Base-by-base conservation (phyloP, 2,888 invertebrate genomes). In the Pseudolycoriella hygida region DNA sequence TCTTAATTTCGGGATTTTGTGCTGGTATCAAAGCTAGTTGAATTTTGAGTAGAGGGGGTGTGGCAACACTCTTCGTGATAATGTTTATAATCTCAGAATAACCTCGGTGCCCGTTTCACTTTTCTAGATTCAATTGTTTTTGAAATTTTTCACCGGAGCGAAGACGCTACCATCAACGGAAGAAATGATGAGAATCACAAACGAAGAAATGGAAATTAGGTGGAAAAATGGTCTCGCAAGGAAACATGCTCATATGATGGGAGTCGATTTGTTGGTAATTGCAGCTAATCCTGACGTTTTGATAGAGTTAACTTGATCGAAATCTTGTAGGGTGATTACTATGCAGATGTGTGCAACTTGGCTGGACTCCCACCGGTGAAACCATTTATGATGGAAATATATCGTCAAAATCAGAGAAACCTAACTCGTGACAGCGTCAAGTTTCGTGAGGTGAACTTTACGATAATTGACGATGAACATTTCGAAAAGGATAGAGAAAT, bases 171-270 rank as follows among this genome's bases (percentile, higher is more conserved):
- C 86, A 0, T 58, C 67, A 1, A 66, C 66, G 43, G 70, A 70
- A 25, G 66, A 72, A 51, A 86, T 86, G 86, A 57, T 70, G 3
- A 60, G 57, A 12, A 72, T 76, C 41, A 74, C 75, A 55, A 69
- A 72, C 46, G 57, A 66, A 6, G 84, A 86, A 58, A 72, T 74
- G 53, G 57, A 64, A 34, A 67, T 69, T 17, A 70, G 77, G 6
- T 66, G 71, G 18, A 62, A 67, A 1, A 62, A 72, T 17, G 85
- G 86, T 3, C 72, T 80, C 56, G 70, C 72, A 2, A 74, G 73
- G 49, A 72, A 77, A 25, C 79, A 87, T 57, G 80, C 84, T 20
- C 89, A 89, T 59, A 75, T 79, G 71, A 76, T 86, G 77, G 82
- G 80, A 0, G 15, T 66, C 82, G 5, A 70, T 72, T 17, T 77